Conservation (phyloP, 2,888 invertebrate species). For the Drosophila tanythrix region DNA sequence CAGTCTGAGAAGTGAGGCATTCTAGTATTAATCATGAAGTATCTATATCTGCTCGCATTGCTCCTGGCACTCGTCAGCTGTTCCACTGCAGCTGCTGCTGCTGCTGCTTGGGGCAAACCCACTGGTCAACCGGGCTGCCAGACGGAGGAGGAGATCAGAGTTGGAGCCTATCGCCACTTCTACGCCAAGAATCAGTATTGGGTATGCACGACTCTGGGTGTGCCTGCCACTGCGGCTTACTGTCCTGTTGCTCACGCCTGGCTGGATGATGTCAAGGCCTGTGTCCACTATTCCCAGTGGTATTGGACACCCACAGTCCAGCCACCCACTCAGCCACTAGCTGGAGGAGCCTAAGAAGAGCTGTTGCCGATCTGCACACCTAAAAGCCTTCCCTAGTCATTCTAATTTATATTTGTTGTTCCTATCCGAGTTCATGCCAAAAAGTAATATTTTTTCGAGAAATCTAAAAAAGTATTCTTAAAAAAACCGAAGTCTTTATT, state of each 20-base stretch:
- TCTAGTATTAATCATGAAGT: slow-evolving; percentile 48
- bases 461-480: neutral
- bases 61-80: slow-evolving; percentile 34
- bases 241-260: slow-evolving; percentile 54
- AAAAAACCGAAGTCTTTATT: neutral
- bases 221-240: slow-evolving; percentile 49
- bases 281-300: slow-evolving; percentile 70
- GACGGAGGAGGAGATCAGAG: slow-evolving; percentile 61
- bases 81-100: slow-evolving; percentile 22
- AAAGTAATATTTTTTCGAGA: neutral
- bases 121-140: slow-evolving; percentile 71
- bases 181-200: slow-evolving; percentile 62
- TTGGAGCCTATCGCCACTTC: slow-evolving; percentile 56
- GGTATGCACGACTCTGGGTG: slow-evolving; percentile 56
- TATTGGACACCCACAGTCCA: slow-evolving; percentile 64
- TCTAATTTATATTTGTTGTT: neutral
- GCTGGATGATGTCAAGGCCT: slow-evolving; percentile 57
- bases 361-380: neutral
- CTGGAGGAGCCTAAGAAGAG: slow-evolving; percentile 6
- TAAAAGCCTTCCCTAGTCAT: neutral
- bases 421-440: neutral
- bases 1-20: slow-evolving; percentile 33
- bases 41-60: slow-evolving; percentile 33
- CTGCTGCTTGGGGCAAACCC: slow-evolving; percentile 35
- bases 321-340: slow-evolving; percentile 67